phyloP scores from a whole-genome alignment of 2,113 vertebrate genomes.

The Condylura cristata region DNA sequence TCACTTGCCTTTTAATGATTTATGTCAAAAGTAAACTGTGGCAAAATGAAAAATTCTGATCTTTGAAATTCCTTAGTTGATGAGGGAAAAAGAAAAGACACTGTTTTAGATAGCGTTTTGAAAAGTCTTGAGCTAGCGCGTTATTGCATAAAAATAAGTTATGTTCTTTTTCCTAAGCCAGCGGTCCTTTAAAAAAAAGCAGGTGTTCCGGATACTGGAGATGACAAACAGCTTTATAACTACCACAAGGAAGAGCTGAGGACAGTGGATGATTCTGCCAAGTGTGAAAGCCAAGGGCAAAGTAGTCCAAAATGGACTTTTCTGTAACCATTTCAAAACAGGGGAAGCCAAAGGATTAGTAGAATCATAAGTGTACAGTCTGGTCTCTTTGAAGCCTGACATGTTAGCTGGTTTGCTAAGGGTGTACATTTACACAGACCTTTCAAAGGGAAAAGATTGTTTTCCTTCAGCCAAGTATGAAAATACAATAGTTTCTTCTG shows the following conservation, averaged over 20 bases:
- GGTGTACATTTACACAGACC: not conserved
- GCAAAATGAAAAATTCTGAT: constrained; percentile 47
- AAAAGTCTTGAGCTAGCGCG: not conserved
- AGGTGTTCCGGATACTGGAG: constrained; percentile 67
- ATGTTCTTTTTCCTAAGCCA: constrained; percentile 72
- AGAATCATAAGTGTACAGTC: not conserved
- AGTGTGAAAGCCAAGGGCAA: constrained; percentile 66
- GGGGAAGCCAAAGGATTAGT: constrained; percentile 53
- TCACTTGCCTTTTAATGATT: constrained; percentile 43
- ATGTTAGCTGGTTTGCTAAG: constrained; percentile 51
- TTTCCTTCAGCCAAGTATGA: constrained; percentile 15
- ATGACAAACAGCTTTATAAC: constrained; percentile 75
- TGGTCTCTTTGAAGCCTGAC: constrained; percentile 61
- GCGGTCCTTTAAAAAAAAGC: constrained; percentile 74
- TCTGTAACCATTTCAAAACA: constrained; percentile 48
- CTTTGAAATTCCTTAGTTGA: constrained; percentile 61
- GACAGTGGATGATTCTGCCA: constrained; percentile 52
- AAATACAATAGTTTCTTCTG: not conserved
- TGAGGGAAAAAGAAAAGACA: constrained; percentile 27
- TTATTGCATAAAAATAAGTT: constrained; percentile 71
- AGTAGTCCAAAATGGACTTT: constrained; percentile 40
- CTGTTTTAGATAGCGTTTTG: constrained; percentile 22
- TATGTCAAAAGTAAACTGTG: constrained; percentile 56
- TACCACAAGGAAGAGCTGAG: constrained; percentile 69
- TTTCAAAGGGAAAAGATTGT: not conserved